Conservation (phyloP, 2,113 vertebrate species). For the Grallaria varia region DNA sequence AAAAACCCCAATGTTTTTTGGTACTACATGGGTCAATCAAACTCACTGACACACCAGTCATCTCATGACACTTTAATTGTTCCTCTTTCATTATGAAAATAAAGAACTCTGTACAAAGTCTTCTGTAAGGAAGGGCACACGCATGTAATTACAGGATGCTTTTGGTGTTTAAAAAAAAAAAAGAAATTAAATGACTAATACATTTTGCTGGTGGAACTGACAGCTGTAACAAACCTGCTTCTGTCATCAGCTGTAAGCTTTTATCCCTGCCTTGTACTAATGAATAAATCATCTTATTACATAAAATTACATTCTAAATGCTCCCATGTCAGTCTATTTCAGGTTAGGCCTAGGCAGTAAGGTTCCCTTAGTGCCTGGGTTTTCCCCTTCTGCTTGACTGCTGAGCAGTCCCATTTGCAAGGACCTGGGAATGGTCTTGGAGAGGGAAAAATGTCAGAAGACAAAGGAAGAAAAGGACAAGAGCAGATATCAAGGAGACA, state of each 20-base stretch:
- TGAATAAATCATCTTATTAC: slow-evolving; percentile 62
- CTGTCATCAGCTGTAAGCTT: slow-evolving; percentile 25
- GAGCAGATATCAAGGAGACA: background rate
- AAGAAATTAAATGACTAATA: slow-evolving; percentile 47
- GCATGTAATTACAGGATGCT: slow-evolving; percentile 43
- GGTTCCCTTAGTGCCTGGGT: background rate
- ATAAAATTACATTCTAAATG: slow-evolving; percentile 57
- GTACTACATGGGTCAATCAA: slow-evolving; percentile 20
- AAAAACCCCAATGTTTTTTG: too few species aligned
- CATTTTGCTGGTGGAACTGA: slow-evolving; percentile 12
- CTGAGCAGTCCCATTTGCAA: background rate
- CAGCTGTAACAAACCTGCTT: slow-evolving; percentile 51
- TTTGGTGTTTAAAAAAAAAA: background rate
- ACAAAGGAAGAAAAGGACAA: background rate
- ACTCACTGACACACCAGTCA: slow-evolving; percentile 23
- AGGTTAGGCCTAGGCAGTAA: background rate
- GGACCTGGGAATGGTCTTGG: background rate
- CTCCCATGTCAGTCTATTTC: background rate
- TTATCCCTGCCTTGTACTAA: slow-evolving; percentile 41
- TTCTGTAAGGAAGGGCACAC: slow-evolving; percentile 9
- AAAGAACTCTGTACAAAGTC: slow-evolving; percentile 1
- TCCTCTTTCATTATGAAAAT: slow-evolving; percentile 15
- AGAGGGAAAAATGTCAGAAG: background rate
- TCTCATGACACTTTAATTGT: slow-evolving; percentile 55
- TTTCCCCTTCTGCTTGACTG: slow-evolving; percentile 15